Base-by-base conservation (phyloP, 2,888 invertebrate genomes). In the Rotaria sp. region DNA sequence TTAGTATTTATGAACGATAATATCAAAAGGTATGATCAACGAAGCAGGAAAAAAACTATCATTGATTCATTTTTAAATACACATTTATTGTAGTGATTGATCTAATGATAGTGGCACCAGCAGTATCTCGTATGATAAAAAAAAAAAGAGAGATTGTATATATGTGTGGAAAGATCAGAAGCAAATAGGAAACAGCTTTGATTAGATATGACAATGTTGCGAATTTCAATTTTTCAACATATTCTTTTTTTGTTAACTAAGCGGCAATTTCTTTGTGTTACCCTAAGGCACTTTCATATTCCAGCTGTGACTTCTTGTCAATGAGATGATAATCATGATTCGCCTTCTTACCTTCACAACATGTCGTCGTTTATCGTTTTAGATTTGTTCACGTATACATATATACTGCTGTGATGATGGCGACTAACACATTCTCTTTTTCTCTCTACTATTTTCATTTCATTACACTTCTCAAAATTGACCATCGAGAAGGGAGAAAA, bases 231-330 rank as follows among this genome's bases (percentile, higher is more conserved):
- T 59, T 55, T 26, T 26, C 26, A 55, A 26, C 24, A 55, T 55
- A 24, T 26, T 26, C 30, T 59, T 59, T 59, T n/a, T n/a, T n/a
- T n/a, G n/a, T n/a, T 4, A 59, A 30, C 26, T 13, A 26, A 15
- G n/a, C n/a, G 57, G n/a, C n/a, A 59, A 59, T 59, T 3, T 59
- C n/a, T 59, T 59, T 59, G n/a, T 59, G n/a, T 59, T 59, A n/a
- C 13, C 30, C 57, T 13, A 59, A 10, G n/a, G 30, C 10, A 26
- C 26, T 59, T 59, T 59, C 30, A 59, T 59, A 59, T 5, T 59
- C 57, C 57, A 59, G 57, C 57, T 59, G 57, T 59, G 57, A 59
- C 57, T 59, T 59, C 57, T 59, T 59, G 57, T 59, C 57, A 59
- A 59, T n/a, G 57, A 59, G 57, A 59, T 59, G 57, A 59, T 59